phyloP scores from a whole-genome alignment of 2,113 vertebrate genomes.

The Pituophis catenifer region DNA sequence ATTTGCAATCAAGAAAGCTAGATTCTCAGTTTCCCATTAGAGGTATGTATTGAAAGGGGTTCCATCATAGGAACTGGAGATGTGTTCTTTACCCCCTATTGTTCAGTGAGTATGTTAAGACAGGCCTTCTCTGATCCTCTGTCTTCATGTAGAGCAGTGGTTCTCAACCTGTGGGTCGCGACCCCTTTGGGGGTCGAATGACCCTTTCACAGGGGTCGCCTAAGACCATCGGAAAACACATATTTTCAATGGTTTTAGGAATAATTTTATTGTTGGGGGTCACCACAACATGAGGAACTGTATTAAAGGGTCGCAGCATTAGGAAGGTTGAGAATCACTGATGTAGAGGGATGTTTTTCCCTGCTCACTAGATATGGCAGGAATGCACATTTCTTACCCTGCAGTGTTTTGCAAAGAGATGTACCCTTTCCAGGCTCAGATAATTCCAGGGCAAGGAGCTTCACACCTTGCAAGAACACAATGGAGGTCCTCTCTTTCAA shows the following conservation, averaged over 20 bases:
- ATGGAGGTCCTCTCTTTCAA: background rate
- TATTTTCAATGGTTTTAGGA: too few species aligned
- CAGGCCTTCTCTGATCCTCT: background rate
- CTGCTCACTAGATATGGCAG: background rate
- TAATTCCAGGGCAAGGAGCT: background rate
- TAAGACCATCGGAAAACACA: too few species aligned
- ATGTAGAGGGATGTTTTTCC: background rate
- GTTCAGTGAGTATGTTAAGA: background rate
- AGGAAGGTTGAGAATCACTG: too few species aligned
- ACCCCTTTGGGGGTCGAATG: too few species aligned
- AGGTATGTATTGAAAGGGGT: background rate
- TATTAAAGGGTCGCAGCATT: too few species aligned
- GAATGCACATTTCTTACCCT: background rate
- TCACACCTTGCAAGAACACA: background rate
- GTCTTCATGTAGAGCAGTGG: background rate
- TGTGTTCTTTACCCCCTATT: background rate
- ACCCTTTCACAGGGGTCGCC: too few species aligned
- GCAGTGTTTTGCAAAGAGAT: background rate
- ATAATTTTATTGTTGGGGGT: too few species aligned
- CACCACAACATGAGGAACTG: too few species aligned
- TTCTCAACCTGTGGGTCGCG: too few species aligned
- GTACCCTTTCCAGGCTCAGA: background rate
- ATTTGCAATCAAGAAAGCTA: background rate
- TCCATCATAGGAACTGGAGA: background rate
- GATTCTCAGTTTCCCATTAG: background rate